Conservation (phyloP, 2,888 invertebrate genomes). For the Tinea semifulvella region DNA sequence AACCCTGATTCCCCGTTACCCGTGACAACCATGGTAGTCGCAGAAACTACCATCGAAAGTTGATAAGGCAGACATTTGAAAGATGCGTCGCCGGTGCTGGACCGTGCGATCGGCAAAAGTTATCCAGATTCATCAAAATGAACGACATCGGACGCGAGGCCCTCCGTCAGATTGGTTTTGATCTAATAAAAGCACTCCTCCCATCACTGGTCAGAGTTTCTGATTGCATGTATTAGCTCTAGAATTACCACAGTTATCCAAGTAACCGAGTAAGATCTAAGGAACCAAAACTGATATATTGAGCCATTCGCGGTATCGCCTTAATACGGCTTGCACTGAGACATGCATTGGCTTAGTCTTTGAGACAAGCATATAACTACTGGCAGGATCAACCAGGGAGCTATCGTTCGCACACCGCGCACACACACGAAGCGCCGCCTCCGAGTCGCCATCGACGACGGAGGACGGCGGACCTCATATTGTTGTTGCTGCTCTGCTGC, state of each 20-base stretch:
- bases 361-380: constrained; percentile 73
- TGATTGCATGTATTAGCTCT: constrained; percentile 72
- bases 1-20: constrained; percentile 80
- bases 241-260: constrained; percentile 72
- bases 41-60: constrained; percentile 72
- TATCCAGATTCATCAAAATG: constrained; percentile 54
- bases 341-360: constrained; percentile 75
- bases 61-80: constrained; percentile 75
- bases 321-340: constrained; percentile 66
- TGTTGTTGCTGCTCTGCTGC: too few relatives aligned
- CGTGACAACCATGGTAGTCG: constrained; percentile 74
- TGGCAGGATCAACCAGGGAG: constrained; percentile 67
- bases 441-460: too few relatives aligned
- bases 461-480: too few relatives aligned
- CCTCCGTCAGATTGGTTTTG: constrained; percentile 59
- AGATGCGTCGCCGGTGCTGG: constrained; percentile 65
- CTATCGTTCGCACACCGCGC: too few relatives aligned
- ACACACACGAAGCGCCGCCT: too few relatives aligned
- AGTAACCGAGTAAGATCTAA: constrained; percentile 57
- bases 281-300: constrained; percentile 69
- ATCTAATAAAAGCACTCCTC: constrained; percentile 48
- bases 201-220: constrained; percentile 16
- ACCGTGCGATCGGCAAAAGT: constrained; percentile 40
- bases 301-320: constrained; percentile 69
- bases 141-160: constrained; percentile 40